Percentiles rank a stretch among this genome's conserved stretches.
These are phyloP conservation scores for Tanaodytes sp. DNA, from an alignment of 2,888 invertebrate species.

Conservation along the genomic window DNA sequence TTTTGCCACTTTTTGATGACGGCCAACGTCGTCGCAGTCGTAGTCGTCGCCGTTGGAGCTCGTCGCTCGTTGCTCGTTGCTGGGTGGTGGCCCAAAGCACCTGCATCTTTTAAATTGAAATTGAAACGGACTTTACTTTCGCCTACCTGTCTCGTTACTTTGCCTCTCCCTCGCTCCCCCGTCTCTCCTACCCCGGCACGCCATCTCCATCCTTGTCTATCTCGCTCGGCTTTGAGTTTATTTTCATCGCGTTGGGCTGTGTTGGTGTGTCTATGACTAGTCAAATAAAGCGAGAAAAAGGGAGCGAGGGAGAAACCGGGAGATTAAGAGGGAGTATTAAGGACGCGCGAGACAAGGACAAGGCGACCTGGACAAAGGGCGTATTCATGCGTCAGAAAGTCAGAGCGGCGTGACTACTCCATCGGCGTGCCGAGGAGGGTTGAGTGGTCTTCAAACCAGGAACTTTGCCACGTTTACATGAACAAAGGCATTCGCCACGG, in stretches of 20 bases:
- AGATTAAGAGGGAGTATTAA: not conserved
- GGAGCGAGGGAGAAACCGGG: not conserved
- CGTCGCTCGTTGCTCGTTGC: too few relatives aligned
- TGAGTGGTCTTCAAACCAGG: conserved; percentile 39
- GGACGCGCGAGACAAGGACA: conserved; percentile 2
- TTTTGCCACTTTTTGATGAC: conserved; percentile 21
- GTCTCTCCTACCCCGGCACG: too few relatives aligned
- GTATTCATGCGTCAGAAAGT: conserved; percentile 49
- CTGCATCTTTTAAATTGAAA: conserved; percentile 38
- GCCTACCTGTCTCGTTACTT: conserved; percentile 22
- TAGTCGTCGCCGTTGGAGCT: too few relatives aligned
- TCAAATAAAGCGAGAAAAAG: conserved; percentile 16
- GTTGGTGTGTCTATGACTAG: conserved; percentile 10
- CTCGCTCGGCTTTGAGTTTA: conserved; percentile 5
- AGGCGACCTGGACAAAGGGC: conserved; percentile 33
- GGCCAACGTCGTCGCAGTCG: too few relatives aligned
- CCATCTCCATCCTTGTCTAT: conserved; percentile 4
- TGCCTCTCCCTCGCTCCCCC: too few relatives aligned
- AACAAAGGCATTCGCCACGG: conserved; percentile 29
- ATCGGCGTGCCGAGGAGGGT: conserved; percentile 33
- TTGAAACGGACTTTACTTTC: conserved; percentile 39
- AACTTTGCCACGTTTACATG: conserved; percentile 41
- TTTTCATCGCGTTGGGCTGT: conserved; percentile 3
- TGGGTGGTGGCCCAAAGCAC: conserved; percentile 34
- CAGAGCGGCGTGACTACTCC: conserved; percentile 41